These are phyloP conservation scores for Bubalus kerabau DNA, from an alignment of 2,113 vertebrate genomes.

Conservation along the genomic window DNA sequence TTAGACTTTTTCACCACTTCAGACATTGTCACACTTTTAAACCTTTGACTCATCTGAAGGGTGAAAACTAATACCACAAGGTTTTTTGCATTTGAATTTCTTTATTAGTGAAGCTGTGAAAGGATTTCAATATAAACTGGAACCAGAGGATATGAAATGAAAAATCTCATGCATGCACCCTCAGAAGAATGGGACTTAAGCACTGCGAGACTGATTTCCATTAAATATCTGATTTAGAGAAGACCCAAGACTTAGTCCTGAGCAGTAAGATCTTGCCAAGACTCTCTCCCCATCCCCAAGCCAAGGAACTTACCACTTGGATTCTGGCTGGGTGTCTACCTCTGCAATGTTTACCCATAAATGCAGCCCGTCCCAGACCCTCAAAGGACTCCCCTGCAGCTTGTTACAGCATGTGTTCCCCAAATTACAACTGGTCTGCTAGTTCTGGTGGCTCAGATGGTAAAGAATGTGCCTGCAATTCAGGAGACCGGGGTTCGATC, in stretches of 20 bases:
- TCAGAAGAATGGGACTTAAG: background rate
- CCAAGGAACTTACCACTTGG: background rate
- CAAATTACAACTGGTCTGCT: background rate
- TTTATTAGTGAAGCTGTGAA: background rate
- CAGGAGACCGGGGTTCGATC: background rate
- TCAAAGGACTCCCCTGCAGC: background rate
- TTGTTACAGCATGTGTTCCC: background rate
- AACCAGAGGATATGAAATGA: background rate
- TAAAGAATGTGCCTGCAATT: background rate
- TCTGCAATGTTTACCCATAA: background rate
- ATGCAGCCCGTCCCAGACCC: background rate
- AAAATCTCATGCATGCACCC: background rate
- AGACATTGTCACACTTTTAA: background rate
- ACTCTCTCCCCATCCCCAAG: background rate
- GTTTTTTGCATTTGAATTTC: background rate
- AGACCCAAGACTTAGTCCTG: background rate
- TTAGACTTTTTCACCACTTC: background rate
- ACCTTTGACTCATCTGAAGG: background rate
- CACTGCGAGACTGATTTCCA: background rate
- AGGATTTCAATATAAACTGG: background rate
- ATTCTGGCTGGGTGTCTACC: background rate
- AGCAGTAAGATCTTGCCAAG: background rate
- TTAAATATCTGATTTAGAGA: background rate
- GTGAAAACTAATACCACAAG: background rate
- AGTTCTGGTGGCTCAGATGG: background rate